phyloP scores from a whole-genome alignment of 1,140 invertebrate genomes.

The Nasonia vitripennis region DNA sequence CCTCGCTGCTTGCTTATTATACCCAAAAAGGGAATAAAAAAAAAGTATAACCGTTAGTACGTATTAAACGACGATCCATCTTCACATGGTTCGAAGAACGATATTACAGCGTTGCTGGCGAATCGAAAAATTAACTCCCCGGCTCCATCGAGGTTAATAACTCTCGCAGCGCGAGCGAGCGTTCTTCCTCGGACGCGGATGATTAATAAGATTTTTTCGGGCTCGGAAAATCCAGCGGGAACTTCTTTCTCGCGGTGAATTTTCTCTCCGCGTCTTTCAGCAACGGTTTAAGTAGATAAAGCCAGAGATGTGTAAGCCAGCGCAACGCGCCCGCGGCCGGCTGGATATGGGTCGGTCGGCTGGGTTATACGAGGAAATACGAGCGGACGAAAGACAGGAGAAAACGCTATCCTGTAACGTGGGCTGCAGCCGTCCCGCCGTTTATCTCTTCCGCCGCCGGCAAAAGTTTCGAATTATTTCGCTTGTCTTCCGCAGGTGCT shows the following conservation, averaged over 20 bases:
- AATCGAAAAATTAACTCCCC: no score
- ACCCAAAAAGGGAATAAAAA: neutral
- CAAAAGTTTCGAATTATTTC: constrained; percentile 67
- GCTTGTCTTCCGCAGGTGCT: constrained; percentile 64
- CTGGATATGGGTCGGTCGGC: neutral
- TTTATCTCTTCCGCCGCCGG: constrained; percentile 53
- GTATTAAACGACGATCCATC: neutral
- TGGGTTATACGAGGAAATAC: constrained; percentile 26
- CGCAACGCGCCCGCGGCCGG: neutral
- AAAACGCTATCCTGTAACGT: constrained; percentile 6
- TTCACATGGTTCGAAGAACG: neutral
- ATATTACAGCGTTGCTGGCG: neutral
- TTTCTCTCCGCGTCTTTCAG: neutral
- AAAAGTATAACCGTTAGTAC: neutral
- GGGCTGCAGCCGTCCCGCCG: neutral
- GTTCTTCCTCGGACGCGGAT: neutral
- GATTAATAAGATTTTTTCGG: neutral
- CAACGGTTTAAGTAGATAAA: constrained; percentile 36
- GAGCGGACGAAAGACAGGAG: constrained; percentile 7
- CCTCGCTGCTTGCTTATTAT: neutral
- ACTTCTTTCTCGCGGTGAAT: neutral
- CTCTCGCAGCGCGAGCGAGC: neutral
- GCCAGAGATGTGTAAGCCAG: neutral
- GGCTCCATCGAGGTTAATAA: no score
- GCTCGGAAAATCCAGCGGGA: neutral